Base-by-base conservation (phyloP, 2,113 vertebrate genomes). In the Anguilla rostrata region DNA sequence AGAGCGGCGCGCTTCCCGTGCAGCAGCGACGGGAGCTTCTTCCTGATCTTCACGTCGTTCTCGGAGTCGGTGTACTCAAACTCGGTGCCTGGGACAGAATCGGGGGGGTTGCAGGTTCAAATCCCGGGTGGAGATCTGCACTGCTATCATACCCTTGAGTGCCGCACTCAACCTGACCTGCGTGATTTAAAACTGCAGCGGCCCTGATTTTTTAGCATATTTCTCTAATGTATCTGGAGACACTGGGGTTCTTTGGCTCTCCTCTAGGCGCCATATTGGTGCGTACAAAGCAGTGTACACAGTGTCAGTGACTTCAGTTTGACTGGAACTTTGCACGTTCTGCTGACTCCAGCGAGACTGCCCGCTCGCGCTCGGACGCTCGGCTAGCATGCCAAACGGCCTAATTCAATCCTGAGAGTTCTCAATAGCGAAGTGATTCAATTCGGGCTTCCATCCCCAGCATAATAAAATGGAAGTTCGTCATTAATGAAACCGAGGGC, bases 11-110 rank as follows among this genome's bases (percentile, higher is more conserved):
- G 97, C 92, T 98, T 98, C n/a, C 96, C 96, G 0, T 97, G 96
- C 81, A 97, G 94, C 85, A 98, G 93, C 0, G 96, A 95, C 0
- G 97, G 96, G 0, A 97, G 95, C 86, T 97, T 98, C 91, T 96
- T 97, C 87, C 96, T 92, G 84, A 96, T 95, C 90, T 97, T 96
- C 87, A 97, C 88, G 87, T 99, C 98, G 0, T 95, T 96, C 88
- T 98, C 98, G 0, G 98, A 99, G 91, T 99, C 98, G 0, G 97
- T 98, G 93, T 97, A 98, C 90, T 99, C 97, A 0, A 97, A 98
- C 90, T 99, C 98, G 0, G 97, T 97, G 66, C 97, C 98, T 99
- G 91, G 14, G 0, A 53, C 49, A 85, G 2, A 18, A 84, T 0
- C 34, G 34, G 34, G 34, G 34, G 1, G 15, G 3, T 12, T 60